Evolutionary conservation across 2,888 invertebrate species (phyloP).

Genomic region (Zygothrica quintamaculata): DNA sequence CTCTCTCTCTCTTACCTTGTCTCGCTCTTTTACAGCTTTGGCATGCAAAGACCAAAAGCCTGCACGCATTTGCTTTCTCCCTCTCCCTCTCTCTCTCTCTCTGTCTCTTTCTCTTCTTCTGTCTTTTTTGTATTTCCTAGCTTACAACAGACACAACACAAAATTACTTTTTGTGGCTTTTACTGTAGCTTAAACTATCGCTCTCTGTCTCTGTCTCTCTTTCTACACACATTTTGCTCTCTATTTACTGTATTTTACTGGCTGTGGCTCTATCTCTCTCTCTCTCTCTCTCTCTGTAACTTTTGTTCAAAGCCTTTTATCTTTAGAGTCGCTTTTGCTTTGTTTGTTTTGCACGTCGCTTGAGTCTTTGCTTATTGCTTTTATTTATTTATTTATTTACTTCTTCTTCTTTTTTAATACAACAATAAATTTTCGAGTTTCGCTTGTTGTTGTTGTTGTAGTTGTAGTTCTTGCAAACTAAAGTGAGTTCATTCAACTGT

Average conservation of each 20-base stretch:
- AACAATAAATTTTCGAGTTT: conserved; percentile 26
- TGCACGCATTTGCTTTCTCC: conserved; percentile 40
- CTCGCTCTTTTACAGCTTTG: background rate
- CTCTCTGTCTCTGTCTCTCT: conserved; percentile 8
- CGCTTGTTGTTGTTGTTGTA: conserved; percentile 19
- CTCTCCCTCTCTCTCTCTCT: conserved; percentile 17
- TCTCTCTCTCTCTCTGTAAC: conserved; percentile 14
- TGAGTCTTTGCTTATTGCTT: conserved; percentile 41
- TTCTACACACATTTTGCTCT: conserved; percentile 10
- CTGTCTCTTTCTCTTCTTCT: conserved; percentile 24
- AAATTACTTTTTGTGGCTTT: conserved; percentile 66
- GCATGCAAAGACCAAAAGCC: conserved; percentile 25
- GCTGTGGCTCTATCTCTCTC: too few relatives aligned
- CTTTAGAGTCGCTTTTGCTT: conserved; percentile 33
- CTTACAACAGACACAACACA: conserved; percentile 42
- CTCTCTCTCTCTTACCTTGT: conserved; percentile 1
- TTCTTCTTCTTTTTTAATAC: conserved; percentile 15
- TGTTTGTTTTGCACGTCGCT: conserved; percentile 34
- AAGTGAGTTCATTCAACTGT: conserved; percentile 83
- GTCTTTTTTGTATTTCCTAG: conserved; percentile 39
- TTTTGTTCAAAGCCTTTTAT: conserved; percentile 30
- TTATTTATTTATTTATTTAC: conserved; percentile 53
- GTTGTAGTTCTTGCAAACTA: conserved; percentile 25
- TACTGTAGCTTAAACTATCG: conserved; percentile 26
- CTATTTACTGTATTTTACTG: conserved; percentile 8